Evolutionary conservation across 2,797 vertebrate genomes (phyloP).

Genomic region (Diceros bicornis): DNA sequence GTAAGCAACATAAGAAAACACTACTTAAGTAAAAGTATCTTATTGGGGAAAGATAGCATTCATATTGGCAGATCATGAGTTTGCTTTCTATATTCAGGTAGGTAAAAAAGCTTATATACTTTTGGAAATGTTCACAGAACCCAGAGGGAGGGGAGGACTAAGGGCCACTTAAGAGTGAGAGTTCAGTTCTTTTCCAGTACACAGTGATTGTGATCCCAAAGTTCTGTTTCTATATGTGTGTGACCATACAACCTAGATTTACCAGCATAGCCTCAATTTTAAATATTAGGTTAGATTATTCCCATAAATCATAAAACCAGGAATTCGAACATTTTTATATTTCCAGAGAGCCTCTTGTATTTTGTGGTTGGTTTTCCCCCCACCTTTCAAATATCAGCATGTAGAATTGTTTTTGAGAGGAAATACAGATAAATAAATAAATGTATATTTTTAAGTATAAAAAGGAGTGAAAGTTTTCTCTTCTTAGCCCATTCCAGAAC

Average conservation of each 20-base stretch:
- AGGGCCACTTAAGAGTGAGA: background rate
- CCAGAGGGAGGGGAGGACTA: background rate
- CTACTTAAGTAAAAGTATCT: background rate
- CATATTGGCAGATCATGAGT: background rate
- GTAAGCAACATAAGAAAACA: background rate
- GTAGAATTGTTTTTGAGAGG: conserved; percentile 13
- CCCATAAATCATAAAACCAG: background rate
- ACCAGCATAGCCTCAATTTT: background rate
- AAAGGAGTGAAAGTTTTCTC: background rate
- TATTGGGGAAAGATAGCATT: background rate
- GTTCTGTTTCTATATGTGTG: background rate
- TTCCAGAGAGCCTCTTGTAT: background rate
- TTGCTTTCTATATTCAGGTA: background rate
- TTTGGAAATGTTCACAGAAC: background rate
- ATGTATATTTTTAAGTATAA: background rate
- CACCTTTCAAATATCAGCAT: background rate
- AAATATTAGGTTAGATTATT: background rate
- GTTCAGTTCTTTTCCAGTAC: background rate
- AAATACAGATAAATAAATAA: background rate
- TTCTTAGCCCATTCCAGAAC: background rate
- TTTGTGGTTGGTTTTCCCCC: background rate
- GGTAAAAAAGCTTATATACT: background rate
- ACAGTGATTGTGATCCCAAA: background rate
- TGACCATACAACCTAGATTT: background rate
- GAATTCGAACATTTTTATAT: background rate